Base-by-base conservation (phyloP, 2,113 vertebrate species). In the Chloropsis cyanopogon region DNA sequence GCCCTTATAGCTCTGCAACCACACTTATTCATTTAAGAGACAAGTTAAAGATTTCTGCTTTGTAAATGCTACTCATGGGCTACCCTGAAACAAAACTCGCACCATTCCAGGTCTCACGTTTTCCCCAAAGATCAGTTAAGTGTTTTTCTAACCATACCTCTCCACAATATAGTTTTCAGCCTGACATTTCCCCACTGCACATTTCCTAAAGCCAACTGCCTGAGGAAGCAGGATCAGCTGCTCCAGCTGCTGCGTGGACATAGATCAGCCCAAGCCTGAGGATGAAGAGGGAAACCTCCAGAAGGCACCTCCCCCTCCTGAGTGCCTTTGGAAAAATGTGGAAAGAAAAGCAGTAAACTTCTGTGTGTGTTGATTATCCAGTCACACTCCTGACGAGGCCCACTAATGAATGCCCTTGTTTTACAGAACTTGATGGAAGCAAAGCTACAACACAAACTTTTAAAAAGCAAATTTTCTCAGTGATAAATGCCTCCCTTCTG, bases 401-500 rank as follows among this genome's bases (percentile, higher is more conserved):
- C 14, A 14, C 31, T 57, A 79, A 56, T 46, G 20, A 86, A 20
- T 4, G 42, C 10, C 46, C 54, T 73, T 14, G 13, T 88, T 70
- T 89, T 77, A 70, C 20, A 72, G 52, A 33, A 56, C 10, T 15
- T n/a, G 31, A 72, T 57, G 61, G 90, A 87, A 87, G 33, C n/a
- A 68, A 86, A 68, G 59, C 61, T 76, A 2, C 17, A 87, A 84
- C 9, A 39, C 0, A 0, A 85, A 87, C 81, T 86, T 86, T 3
- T 28, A 39, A 39, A 88, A 92, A 73, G 1, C 50, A 83, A 41
- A 59, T 94, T 85, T 94, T 70, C 73, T 37, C 63, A 5, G 39
- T 73, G 94, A 96, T 85, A 66, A 69, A 94, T 56, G 52, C 31
- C 72, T 85, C 82, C 89, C 90, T 83, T 73, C 75, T 86, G 82